Conservation (phyloP, 92 coral and sea anemone species). For the Metridium senile region DNA sequence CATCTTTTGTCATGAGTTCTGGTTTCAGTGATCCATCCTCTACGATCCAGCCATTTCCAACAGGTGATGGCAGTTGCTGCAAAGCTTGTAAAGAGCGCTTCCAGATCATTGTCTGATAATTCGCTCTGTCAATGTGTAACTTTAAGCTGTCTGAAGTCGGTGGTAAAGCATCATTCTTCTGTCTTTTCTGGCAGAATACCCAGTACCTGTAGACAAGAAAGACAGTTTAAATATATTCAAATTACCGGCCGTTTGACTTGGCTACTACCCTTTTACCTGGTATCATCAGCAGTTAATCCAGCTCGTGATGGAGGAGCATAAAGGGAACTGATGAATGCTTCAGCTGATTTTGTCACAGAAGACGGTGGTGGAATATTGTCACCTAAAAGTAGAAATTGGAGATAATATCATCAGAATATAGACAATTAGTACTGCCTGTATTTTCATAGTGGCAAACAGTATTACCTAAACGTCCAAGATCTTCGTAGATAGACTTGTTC, state of each 20-base stretch:
- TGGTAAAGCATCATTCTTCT: constrained; percentile 51
- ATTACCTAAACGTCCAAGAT: constrained; percentile 31
- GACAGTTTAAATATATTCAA: too few relatives aligned
- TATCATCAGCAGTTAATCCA: constrained; percentile 24
- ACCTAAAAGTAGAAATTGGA: too few relatives aligned
- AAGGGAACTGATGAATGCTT: constrained; percentile 44
- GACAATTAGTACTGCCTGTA: too few relatives aligned
- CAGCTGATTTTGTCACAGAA: constrained; percentile 26
- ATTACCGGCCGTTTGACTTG: too few relatives aligned
- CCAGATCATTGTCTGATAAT: constrained; percentile 36
- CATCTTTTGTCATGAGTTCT: constrained; percentile 32
- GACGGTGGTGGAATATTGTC: too few relatives aligned
- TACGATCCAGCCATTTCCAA: constrained; percentile 33
- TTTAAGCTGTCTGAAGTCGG: constrained; percentile 35
- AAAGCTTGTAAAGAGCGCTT: neutral
- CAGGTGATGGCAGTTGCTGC: constrained; percentile 33
- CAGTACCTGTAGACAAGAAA: too few relatives aligned
- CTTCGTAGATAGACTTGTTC: constrained; percentile 32
- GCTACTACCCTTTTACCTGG: too few relatives aligned
- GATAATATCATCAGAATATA: too few relatives aligned
- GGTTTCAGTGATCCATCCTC: constrained; percentile 18
- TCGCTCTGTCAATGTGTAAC: constrained; percentile 31
- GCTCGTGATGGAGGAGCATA: constrained; percentile 18
- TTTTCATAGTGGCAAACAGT: constrained; percentile 25
- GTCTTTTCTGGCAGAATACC: constrained; percentile 39